Percentiles rank a stretch among this genome's conserved stretches.
Evolutionary conservation across 2,113 vertebrate genomes (phyloP).

Genomic region (Odobenus rosmarus): DNA sequence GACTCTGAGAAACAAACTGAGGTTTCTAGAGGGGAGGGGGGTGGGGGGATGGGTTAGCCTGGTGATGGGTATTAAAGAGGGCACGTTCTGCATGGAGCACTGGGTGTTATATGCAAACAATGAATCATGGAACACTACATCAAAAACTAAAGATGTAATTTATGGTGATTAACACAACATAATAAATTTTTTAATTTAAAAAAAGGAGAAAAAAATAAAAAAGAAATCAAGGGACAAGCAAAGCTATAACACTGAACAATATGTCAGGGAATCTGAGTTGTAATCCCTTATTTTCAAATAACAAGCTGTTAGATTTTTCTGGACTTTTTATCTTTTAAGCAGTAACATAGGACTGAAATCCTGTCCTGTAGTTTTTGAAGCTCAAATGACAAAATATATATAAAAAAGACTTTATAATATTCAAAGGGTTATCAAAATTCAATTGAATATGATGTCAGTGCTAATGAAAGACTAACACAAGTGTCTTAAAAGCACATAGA

Average conservation of each 20-base stretch:
- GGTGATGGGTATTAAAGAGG: too few relatives aligned
- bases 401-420: neutral
- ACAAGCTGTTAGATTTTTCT: neutral
- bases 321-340: neutral
- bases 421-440: neutral
- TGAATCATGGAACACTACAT: too few relatives aligned
- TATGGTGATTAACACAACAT: too few relatives aligned
- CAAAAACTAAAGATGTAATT: too few relatives aligned
- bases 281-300: neutral
- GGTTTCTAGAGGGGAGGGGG: too few relatives aligned
- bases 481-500: neutral
- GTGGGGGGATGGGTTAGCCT: too few relatives aligned
- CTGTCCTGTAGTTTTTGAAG: neutral
- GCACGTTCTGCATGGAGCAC: too few relatives aligned
- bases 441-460: neutral
- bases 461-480: neutral
- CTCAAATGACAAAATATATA: neutral
- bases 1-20: too few relatives aligned
- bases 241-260: neutral
- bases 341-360: neutral
- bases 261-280: neutral
- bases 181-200: too few relatives aligned
- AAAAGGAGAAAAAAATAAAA: too few relatives aligned
- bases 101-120: too few relatives aligned
- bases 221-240: neutral